Evolutionary conservation across 1,140 invertebrate genomes (phyloP).

Genomic region (Drosophila baimaii): DNA sequence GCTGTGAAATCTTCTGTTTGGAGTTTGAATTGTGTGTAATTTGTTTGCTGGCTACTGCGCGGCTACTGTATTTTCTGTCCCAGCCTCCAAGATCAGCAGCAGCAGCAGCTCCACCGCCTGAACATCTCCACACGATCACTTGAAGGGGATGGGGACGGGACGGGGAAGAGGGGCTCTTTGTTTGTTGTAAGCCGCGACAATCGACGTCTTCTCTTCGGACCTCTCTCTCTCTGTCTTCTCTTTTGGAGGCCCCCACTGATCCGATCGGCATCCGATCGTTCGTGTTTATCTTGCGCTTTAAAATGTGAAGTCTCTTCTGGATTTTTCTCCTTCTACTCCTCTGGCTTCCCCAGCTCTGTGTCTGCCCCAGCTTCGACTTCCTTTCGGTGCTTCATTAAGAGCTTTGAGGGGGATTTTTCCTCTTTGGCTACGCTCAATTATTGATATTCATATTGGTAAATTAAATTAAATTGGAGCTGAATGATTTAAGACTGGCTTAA

Average conservation of each 20-base stretch:
- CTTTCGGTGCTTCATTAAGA: slow-evolving; percentile 37
- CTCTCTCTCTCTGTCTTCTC: too few relatives aligned
- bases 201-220: slow-evolving; percentile 26
- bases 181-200: slow-evolving; percentile 77
- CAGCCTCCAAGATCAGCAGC: slow-evolving; percentile 20
- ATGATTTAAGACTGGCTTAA: slow-evolving; percentile 9
- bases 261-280: slow-evolving; percentile 64
- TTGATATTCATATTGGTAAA: slow-evolving; percentile 51
- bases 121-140: slow-evolving; percentile 68
- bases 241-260: slow-evolving; percentile 42
- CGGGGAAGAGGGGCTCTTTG: slow-evolving; percentile 25
- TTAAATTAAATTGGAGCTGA: slow-evolving; percentile 45
- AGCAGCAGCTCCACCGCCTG: slow-evolving; percentile 17
- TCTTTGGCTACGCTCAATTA: slow-evolving; percentile 37
- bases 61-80: slow-evolving; percentile 75
- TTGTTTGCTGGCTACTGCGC: slow-evolving; percentile 77
- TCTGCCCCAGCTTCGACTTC: slow-evolving; percentile 13
- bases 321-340: slow-evolving; percentile 10
- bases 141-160: too few relatives aligned
- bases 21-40: slow-evolving; percentile 82
- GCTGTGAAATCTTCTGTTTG: slow-evolving; percentile 80
- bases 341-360: slow-evolving; percentile 2
- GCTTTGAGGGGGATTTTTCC: slow-evolving; percentile 15
- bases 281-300: slow-evolving; percentile 74
- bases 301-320: slow-evolving; percentile 47